Conservation (phyloP, 2,113 vertebrate genomes). For the Ifrita kowaldi region DNA sequence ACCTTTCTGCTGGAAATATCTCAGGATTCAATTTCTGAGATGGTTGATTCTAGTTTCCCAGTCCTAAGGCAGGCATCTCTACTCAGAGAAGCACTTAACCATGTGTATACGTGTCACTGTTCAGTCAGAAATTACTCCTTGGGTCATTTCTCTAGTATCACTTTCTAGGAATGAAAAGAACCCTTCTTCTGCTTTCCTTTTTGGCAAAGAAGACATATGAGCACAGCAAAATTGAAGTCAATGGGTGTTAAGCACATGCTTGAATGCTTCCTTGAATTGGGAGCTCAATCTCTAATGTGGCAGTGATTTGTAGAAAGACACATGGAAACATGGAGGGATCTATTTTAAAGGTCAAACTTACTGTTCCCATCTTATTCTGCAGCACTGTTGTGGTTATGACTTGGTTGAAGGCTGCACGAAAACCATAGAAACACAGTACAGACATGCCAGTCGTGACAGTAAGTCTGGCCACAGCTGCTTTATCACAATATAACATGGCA, state of each 20-base stretch:
- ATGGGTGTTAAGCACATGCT: background rate
- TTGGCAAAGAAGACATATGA: background rate
- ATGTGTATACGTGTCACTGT: background rate
- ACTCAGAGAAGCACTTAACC: background rate
- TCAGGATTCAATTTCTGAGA: background rate
- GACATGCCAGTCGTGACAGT: background rate
- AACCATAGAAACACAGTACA: background rate
- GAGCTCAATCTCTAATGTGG: background rate
- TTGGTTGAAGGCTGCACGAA: background rate
- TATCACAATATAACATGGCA: background rate
- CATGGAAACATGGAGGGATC: background rate
- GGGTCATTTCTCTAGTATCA: background rate
- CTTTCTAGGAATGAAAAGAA: background rate
- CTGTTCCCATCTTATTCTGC: background rate
- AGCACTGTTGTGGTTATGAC: background rate
- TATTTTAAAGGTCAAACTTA: slow-evolving; percentile 2
- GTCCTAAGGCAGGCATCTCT: background rate
- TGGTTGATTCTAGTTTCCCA: background rate
- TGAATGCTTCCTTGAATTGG: slow-evolving; percentile 9
- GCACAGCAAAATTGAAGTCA: background rate
- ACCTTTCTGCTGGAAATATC: background rate
- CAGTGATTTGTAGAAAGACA: slow-evolving; percentile 11
- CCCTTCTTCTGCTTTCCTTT: background rate
- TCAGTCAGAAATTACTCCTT: background rate
- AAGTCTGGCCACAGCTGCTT: background rate